phyloP scores from a whole-genome alignment of 1,140 invertebrate species.

The Rhysida immarginata region DNA sequence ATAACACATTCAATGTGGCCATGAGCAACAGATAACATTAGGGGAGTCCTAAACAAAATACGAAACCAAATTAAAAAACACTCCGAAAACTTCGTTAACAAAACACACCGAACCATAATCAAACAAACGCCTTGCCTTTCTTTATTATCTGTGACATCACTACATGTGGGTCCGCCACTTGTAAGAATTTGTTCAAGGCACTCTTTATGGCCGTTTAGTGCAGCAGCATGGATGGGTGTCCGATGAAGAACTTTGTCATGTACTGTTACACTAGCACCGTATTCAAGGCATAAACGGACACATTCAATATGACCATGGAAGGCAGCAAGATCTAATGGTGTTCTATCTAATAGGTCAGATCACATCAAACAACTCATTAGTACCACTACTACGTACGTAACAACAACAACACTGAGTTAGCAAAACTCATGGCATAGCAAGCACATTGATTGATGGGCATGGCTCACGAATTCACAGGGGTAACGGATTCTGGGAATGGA shows the following conservation, averaged over 20 bases:
- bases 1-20: conserved; percentile 38
- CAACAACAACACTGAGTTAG: no score
- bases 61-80: conserved; percentile 5
- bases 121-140: conserved; percentile 4
- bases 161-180: conserved; percentile 34
- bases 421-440: no score
- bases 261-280: conserved; percentile 42
- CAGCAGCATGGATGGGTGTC: conserved; percentile 44
- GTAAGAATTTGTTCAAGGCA: conserved; percentile 37
- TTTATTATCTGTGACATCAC: conserved; percentile 30
- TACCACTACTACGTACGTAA: no score
- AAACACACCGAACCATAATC: not conserved
- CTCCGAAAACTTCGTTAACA: not conserved
- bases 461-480: no score
- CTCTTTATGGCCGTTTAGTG: conserved; percentile 41
- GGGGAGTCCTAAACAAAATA: conserved; percentile 36
- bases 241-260: conserved; percentile 36
- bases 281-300: conserved; percentile 37
- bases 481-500: no score
- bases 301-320: conserved; percentile 38
- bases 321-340: conserved; percentile 42
- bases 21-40: conserved; percentile 41
- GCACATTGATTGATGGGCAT: no score
- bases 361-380: no score
- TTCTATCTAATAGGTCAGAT: no score